phyloP scores from a whole-genome alignment of 2,888 invertebrate genomes.

The Tetragonisca angustula region DNA sequence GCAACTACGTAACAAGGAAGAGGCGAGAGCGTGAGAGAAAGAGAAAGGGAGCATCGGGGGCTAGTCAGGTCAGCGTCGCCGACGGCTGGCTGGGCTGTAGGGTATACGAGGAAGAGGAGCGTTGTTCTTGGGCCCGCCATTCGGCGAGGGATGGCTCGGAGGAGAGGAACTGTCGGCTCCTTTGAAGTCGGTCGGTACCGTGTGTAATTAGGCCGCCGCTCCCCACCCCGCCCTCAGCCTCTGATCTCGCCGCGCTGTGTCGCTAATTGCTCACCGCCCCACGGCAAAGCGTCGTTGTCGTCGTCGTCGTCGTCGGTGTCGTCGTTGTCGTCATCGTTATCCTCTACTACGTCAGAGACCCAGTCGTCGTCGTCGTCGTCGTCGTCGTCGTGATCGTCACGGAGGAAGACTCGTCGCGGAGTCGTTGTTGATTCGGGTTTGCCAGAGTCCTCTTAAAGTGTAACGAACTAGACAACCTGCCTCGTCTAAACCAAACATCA shows the following conservation, averaged over 20 bases:
- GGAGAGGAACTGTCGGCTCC: slow-evolving; percentile 82
- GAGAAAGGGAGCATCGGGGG: slow-evolving; percentile 62
- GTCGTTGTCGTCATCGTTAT: slow-evolving; percentile 29
- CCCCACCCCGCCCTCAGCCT: slow-evolving; percentile 81
- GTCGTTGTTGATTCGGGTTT: slow-evolving; percentile 4
- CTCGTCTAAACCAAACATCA: slow-evolving; percentile 23
- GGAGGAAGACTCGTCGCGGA: slow-evolving; percentile 8
- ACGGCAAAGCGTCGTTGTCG: slow-evolving; percentile 76
- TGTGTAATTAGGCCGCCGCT: slow-evolving; percentile 82
- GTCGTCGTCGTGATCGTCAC: slow-evolving; percentile 9
- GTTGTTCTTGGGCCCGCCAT: slow-evolving; percentile 76
- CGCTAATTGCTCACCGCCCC: slow-evolving; percentile 83
- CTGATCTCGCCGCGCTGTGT: slow-evolving; percentile 83
- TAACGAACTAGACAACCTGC: slow-evolving; percentile 50
- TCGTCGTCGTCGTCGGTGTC: slow-evolving; percentile 50
- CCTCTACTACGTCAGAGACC: slow-evolving; percentile 35
- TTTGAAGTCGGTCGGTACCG: slow-evolving; percentile 83
- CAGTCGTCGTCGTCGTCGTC: slow-evolving; percentile 26
- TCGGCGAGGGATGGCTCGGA: slow-evolving; percentile 76
- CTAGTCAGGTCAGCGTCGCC: slow-evolving; percentile 71
- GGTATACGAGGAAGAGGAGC: slow-evolving; percentile 77
- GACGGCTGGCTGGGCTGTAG: slow-evolving; percentile 66
- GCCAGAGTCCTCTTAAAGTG: slow-evolving; percentile 29
- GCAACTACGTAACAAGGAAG: background rate
- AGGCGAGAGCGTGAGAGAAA: slow-evolving; percentile 8